Conservation (phyloP, 2,888 invertebrate species). For the Trisateles emortualis region DNA sequence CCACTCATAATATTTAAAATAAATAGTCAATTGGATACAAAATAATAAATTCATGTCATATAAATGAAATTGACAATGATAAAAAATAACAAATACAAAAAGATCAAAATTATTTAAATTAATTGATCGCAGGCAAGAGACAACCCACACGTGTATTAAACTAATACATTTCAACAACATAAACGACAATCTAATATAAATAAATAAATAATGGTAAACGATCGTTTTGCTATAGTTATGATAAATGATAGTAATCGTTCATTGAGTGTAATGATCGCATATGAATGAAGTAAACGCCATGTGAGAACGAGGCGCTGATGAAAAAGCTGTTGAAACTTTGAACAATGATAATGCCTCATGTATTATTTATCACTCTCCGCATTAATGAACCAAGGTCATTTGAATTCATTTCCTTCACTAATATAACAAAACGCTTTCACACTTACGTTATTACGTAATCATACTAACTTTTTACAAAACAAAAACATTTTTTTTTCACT, state of each 20-base stretch:
- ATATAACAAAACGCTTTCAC: constrained; percentile 57
- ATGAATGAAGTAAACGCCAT: constrained; percentile 47
- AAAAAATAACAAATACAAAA: background rate
- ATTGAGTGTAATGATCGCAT: constrained; percentile 46
- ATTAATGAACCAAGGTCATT: constrained; percentile 84
- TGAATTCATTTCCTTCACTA: constrained; percentile 75
- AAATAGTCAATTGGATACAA: no score
- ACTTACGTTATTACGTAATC: constrained; percentile 52
- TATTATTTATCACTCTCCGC: constrained; percentile 74
- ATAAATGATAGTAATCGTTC: constrained; percentile 46
- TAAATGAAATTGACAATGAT: background rate
- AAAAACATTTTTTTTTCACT: constrained; percentile 34
- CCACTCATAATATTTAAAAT: no score
- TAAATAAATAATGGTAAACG: constrained; percentile 19
- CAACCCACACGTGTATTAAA: background rate
- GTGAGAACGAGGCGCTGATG: constrained; percentile 55
- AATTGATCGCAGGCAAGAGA: constrained; percentile 1
- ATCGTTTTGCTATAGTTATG: constrained; percentile 30
- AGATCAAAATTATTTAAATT: background rate
- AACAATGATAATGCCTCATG: constrained; percentile 80
- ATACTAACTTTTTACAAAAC: constrained; percentile 42
- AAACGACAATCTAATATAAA: constrained; percentile 15
- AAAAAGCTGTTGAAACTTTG: constrained; percentile 69
- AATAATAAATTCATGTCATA: no score
- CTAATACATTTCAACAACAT: constrained; percentile 12